Conservation (phyloP, 2,113 vertebrate species). For the Calyptommatus sinebrachiatus region DNA sequence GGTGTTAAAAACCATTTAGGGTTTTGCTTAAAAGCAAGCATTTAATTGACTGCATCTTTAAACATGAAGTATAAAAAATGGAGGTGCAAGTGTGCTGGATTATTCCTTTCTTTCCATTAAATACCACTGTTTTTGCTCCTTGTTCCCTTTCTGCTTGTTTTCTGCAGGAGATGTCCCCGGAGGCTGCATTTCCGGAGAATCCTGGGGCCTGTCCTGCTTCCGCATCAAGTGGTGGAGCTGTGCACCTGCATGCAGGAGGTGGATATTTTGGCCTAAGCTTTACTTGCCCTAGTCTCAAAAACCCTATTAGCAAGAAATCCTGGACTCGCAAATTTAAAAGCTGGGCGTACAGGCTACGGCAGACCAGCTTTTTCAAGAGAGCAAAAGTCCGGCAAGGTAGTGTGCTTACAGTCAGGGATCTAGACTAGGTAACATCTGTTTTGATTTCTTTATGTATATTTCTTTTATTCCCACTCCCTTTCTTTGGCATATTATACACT, state of each 20-base stretch:
- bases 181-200: constrained; percentile 79
- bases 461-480: constrained; percentile 46
- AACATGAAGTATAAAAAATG: not conserved
- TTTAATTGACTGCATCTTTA: not conserved
- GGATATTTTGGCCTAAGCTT: constrained; percentile 98
- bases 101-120: not conserved
- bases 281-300: constrained; percentile 97
- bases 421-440: constrained; percentile 76
- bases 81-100: not conserved
- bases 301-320: constrained; percentile 96
- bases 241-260: constrained; percentile 91
- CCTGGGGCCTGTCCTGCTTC: constrained; percentile 73
- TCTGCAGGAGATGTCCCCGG: constrained; percentile 80
- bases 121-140: not conserved
- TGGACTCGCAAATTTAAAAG: constrained; percentile 96
- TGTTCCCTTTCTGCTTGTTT: constrained; percentile 34
- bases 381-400: constrained; percentile 92
- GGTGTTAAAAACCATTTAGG: too few species aligned
- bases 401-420: constrained; percentile 79
- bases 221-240: constrained; percentile 73
- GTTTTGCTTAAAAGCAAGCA: not conserved
- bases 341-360: constrained; percentile 93
- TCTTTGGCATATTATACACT: constrained; percentile 24
- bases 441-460: constrained; percentile 57
- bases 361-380: constrained; percentile 93